Evolutionary conservation across 2,113 vertebrate species (phyloP).

Genomic region (Rhinolophus sinicus): DNA sequence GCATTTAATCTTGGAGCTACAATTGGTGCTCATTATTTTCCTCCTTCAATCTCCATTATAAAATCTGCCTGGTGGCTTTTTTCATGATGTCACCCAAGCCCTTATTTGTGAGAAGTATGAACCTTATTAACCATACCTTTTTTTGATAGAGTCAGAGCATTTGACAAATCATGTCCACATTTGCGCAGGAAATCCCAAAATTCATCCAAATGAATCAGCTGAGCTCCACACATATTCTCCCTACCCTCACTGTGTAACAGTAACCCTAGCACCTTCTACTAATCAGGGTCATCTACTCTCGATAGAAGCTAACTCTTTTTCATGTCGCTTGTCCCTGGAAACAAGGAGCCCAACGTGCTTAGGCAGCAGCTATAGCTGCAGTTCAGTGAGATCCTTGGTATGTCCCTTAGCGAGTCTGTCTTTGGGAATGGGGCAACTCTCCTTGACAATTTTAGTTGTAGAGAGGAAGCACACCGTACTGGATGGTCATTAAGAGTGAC

Average conservation of each 20-base stretch:
- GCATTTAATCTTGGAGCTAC: background rate
- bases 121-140: background rate
- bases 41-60: background rate
- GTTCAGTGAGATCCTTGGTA: background rate
- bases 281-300: background rate
- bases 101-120: background rate
- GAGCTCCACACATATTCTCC: background rate
- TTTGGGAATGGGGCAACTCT: background rate
- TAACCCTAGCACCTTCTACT: background rate
- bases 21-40: background rate
- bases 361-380: background rate
- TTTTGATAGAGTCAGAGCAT: background rate
- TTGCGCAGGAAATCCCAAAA: background rate
- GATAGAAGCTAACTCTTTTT: background rate
- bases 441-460: background rate
- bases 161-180: background rate
- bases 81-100: background rate
- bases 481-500: background rate
- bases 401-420: background rate
- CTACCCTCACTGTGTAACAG: background rate
- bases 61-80: background rate
- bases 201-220: background rate
- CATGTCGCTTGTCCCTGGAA: background rate
- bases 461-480: background rate
- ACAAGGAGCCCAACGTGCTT: background rate